Evolutionary conservation across 2,113 vertebrate genomes (phyloP).

Genomic region (Etheostoma spectabile): DNA sequence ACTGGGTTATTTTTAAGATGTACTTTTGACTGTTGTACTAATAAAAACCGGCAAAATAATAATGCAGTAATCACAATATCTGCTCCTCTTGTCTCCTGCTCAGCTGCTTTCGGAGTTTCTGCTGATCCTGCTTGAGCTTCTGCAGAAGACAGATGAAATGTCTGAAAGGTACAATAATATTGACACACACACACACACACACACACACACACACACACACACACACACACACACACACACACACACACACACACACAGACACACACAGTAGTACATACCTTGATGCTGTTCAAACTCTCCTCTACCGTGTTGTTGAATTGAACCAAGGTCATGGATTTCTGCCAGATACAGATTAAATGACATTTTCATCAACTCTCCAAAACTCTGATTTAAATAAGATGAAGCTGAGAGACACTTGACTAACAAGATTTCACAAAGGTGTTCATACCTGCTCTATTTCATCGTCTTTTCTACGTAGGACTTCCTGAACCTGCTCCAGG

Average conservation of each 20-base stretch:
- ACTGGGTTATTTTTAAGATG: neutral
- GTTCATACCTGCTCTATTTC: neutral
- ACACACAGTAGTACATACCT: neutral
- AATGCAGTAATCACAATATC: neutral
- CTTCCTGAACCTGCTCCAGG: neutral
- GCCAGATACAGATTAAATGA: neutral
- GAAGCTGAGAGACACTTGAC: neutral
- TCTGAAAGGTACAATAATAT: neutral
- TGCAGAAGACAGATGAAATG: neutral
- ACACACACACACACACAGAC: neutral
- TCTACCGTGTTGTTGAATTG: neutral
- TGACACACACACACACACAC: neutral
- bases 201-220: too few species aligned
- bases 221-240: too few species aligned
- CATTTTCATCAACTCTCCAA: neutral
- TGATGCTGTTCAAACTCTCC: neutral
- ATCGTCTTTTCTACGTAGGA: neutral
- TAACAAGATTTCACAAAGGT: neutral
- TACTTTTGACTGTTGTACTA: neutral
- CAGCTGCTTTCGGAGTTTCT: neutral
- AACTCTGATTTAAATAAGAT: neutral
- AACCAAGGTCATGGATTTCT: neutral
- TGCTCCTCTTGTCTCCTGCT: neutral
- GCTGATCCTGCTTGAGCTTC: neutral
- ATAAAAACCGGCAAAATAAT: neutral